Evolutionary conservation across 2,113 vertebrate species (phyloP).

Genomic region (Atlantisia rogersi): DNA sequence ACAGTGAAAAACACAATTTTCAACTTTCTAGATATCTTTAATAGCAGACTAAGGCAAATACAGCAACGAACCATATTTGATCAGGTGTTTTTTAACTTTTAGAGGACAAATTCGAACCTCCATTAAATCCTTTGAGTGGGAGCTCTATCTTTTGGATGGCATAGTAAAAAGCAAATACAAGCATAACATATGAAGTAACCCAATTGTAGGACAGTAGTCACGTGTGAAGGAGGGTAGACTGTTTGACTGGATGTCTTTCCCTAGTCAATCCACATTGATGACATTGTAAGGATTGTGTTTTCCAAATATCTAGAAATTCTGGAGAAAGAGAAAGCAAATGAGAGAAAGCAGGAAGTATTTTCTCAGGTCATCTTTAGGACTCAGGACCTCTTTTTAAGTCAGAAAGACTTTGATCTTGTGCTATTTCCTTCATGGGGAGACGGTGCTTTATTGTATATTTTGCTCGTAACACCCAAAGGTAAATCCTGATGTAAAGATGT

Average conservation of each 20-base stretch:
- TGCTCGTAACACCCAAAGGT: fast-evolving
- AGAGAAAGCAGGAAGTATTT: background rate
- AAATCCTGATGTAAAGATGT: background rate
- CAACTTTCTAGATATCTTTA: background rate
- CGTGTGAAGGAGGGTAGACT: background rate
- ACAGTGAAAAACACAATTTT: fast-evolving
- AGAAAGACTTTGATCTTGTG: background rate
- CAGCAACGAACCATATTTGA: fast-evolving
- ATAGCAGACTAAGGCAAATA: background rate
- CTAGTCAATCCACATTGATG: background rate
- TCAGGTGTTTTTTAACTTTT: background rate
- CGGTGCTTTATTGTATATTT: background rate
- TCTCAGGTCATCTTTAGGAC: background rate
- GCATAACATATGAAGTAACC: background rate
- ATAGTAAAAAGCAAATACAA: background rate
- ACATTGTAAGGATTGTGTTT: background rate
- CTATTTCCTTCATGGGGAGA: background rate
- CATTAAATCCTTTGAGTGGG: too few species aligned
- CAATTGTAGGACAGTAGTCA: background rate
- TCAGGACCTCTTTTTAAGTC: background rate
- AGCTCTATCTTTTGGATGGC: background rate
- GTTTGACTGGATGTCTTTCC: background rate
- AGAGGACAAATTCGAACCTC: background rate
- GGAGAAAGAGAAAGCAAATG: background rate
- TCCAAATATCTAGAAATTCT: background rate